phyloP scores from a whole-genome alignment of 2,113 vertebrate genomes.

The Hippoglossus stenolepis region DNA sequence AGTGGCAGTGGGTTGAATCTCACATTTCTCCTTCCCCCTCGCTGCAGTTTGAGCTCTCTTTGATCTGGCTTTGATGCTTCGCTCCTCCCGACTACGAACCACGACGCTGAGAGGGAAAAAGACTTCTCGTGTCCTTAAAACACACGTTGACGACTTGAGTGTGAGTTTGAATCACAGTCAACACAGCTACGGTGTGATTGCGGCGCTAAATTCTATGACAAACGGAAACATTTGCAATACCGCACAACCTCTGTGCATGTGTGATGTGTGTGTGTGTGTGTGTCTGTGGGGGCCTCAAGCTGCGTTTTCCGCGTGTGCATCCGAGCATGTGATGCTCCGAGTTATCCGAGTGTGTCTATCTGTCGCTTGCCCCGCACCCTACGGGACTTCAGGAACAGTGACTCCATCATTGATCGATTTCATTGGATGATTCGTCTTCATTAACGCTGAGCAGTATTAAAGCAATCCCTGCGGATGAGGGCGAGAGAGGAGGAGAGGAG shows the following conservation, averaged over 20 bases:
- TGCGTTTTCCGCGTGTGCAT: neutral
- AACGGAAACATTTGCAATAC: constrained; percentile 12
- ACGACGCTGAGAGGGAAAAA: constrained; percentile 1
- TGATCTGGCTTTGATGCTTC: constrained; percentile 45
- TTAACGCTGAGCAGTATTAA: constrained; percentile 73
- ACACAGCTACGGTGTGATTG: neutral
- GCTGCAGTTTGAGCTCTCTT: constrained; percentile 43
- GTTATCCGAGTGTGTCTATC: neutral
- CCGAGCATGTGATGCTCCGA: neutral
- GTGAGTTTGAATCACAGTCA: constrained; percentile 29
- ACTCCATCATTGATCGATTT: constrained; percentile 74
- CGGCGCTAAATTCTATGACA: neutral
- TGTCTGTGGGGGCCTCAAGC: neutral
- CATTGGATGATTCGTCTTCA: constrained; percentile 80
- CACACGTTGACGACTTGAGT: neutral
- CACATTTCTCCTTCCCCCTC: constrained; percentile 7
- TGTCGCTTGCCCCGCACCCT: constrained; percentile 2
- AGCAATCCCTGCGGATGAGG: constrained; percentile 47
- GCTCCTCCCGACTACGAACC: constrained; percentile 38
- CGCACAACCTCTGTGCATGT: neutral
- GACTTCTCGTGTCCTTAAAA: constrained; percentile 28
- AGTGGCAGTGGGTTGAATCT: neutral
- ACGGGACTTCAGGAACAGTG: constrained; percentile 34
- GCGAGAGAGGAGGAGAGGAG: constrained; percentile 10
- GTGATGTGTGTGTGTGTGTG: too few species aligned